phyloP scores from a whole-genome alignment of 1,140 invertebrate genomes.

The Atta texana region DNA sequence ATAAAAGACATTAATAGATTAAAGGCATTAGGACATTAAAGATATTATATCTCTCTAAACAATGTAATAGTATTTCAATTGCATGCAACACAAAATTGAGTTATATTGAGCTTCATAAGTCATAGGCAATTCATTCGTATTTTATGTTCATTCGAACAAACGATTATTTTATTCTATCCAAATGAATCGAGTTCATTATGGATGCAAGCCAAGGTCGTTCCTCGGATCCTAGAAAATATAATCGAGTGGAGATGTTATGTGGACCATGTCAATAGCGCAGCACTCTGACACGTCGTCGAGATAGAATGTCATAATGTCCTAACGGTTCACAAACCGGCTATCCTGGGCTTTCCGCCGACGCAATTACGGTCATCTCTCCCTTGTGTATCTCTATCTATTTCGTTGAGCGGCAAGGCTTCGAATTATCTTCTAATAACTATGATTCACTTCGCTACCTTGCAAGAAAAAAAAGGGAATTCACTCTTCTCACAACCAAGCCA shows the following conservation, averaged over 20 bases:
- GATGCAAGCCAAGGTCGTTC: conserved; percentile 19
- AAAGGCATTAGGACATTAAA: too few species aligned
- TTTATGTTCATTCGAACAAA: conserved; percentile 14
- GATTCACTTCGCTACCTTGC: conserved; percentile 5
- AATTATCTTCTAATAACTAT: conserved; percentile 67
- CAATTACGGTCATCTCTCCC: conserved; percentile 36
- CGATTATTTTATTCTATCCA: conserved; percentile 6
- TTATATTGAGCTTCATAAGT: neutral
- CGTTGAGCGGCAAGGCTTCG: conserved; percentile 38
- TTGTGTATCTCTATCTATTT: conserved; percentile 16
- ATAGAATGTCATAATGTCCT: conserved; percentile 72
- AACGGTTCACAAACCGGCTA: conserved; percentile 77
- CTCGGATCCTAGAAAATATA: neutral
- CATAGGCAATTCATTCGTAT: conserved; percentile 7
- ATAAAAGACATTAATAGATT: too few species aligned
- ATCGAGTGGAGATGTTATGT: neutral
- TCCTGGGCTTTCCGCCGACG: conserved; percentile 57
- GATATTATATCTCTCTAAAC: neutral
- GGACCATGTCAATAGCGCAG: conserved; percentile 30
- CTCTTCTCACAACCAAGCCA: conserved; percentile 17
- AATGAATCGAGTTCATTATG: neutral
- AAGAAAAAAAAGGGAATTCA: neutral
- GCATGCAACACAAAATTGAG: conserved; percentile 15
- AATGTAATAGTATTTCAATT: conserved; percentile 32
- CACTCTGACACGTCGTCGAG: conserved; percentile 70